phyloP scores from a whole-genome alignment of 64 coral and sea anemone species.

The Cladopsammia gracilis region DNA sequence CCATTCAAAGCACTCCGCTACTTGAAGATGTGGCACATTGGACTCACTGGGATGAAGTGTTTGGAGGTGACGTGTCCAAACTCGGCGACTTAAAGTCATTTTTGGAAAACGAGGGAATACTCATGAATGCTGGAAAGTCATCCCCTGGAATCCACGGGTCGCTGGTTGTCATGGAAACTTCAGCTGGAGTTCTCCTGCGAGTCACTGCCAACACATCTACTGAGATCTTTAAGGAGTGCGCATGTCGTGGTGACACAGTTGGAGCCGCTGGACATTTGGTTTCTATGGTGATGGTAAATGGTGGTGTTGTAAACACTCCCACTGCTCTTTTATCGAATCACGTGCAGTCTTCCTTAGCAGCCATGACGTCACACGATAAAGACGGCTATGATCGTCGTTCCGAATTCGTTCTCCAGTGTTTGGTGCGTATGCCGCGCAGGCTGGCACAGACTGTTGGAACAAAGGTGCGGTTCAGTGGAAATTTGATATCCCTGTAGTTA shows the following conservation, averaged over 20 bases:
- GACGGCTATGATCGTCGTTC: neutral
- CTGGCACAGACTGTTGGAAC: slow-evolving; percentile 39
- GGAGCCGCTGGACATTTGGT: slow-evolving; percentile 83
- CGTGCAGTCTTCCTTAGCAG: slow-evolving; percentile 56
- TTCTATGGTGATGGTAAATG: slow-evolving; percentile 86
- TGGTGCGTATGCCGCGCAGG: slow-evolving; percentile 53
- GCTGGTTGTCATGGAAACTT: slow-evolving; percentile 76
- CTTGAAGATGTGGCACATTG: slow-evolving; percentile 30
- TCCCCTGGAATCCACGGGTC: neutral
- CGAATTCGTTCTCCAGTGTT: slow-evolving; percentile 77
- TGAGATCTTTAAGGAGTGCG: slow-evolving; percentile 56
- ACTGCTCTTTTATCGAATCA: slow-evolving; percentile 83
- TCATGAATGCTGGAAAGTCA: neutral
- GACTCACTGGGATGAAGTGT: slow-evolving; percentile 71
- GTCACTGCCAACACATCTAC: slow-evolving; percentile 60
- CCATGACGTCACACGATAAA: slow-evolving; percentile 2
- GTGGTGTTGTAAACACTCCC: slow-evolving; percentile 77
- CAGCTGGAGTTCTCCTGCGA: slow-evolving; percentile 55
- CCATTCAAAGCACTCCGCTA: slow-evolving; percentile 41
- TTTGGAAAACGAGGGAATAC: slow-evolving; percentile 30
- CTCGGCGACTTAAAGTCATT: slow-evolving; percentile 56
- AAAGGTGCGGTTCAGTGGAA: slow-evolving; percentile 7
- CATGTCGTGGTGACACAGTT: slow-evolving; percentile 43
- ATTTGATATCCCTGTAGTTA: neutral
- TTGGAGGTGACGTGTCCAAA: slow-evolving; percentile 27